Evolutionary conservation across 2,888 invertebrate species (phyloP).

Genomic region (Onthophagus sagittarius): DNA sequence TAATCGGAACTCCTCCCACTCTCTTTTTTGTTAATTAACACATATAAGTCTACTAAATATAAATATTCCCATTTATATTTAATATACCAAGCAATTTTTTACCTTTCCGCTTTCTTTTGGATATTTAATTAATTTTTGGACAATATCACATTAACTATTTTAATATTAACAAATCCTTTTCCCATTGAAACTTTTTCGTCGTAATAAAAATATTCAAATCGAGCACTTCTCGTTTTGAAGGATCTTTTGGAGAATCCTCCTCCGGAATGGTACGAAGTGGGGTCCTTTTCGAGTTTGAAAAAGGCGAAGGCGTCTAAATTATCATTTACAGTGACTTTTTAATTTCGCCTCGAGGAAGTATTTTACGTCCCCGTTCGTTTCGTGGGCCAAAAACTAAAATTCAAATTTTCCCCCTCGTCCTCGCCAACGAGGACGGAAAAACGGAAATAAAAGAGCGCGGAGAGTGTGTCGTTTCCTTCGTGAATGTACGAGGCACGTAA

Average conservation of each 20-base stretch:
- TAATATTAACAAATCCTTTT: too few relatives aligned
- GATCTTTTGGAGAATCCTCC: neutral
- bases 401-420: constrained; percentile 6
- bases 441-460: neutral
- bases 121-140: too few relatives aligned
- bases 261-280: neutral
- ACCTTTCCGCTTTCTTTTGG: too few relatives aligned
- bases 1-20: too few relatives aligned
- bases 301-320: constrained; percentile 20
- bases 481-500: neutral
- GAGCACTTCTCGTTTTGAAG: neutral
- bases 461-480: neutral
- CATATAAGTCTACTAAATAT: too few relatives aligned
- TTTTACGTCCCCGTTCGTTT: constrained; percentile 27
- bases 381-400: constrained; percentile 6
- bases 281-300: neutral
- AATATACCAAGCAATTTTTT: too few relatives aligned
- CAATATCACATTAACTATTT: too few relatives aligned
- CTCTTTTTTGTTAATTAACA: too few relatives aligned
- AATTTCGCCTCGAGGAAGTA: constrained; percentile 28
- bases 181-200: neutral
- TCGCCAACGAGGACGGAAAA: too few relatives aligned
- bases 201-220: constrained; percentile 11
- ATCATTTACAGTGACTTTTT: constrained; percentile 31
- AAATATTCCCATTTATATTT: too few relatives aligned